A percentile compares a stretch with the other conserved stretches of the same genome.
Conservation (phyloP, 2,888 invertebrate species). For the Penaeus monodon region DNA sequence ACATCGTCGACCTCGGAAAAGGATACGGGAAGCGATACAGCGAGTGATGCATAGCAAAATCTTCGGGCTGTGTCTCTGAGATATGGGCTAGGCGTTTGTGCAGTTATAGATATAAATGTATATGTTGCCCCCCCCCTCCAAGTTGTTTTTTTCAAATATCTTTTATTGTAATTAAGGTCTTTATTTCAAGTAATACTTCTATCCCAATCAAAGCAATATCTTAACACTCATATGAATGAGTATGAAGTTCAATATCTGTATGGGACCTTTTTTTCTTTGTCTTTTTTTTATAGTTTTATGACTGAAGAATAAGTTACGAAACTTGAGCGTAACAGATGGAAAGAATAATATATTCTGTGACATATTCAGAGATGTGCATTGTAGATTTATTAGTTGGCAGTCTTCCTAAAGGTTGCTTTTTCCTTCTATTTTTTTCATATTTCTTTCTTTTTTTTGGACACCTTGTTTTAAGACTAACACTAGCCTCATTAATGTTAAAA, state of each 20-base stretch:
- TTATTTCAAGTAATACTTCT: neutral
- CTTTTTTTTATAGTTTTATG: neutral
- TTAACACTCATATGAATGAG: neutral
- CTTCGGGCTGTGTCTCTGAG: neutral
- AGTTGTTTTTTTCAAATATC: neutral
- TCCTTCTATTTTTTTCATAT: too few relatives aligned
- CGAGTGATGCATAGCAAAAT: constrained; percentile 43
- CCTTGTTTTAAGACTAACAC: neutral
- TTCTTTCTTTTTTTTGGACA: too few relatives aligned
- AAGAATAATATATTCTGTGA: too few relatives aligned
- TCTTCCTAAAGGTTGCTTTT: too few relatives aligned
- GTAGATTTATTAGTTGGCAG: too few relatives aligned
- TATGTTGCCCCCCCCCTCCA: neutral
- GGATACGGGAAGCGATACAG: constrained; percentile 48
- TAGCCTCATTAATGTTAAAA: constrained; percentile 24
- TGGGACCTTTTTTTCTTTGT: neutral
- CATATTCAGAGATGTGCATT: too few relatives aligned
- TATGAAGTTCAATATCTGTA: neutral
- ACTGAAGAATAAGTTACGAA: too few relatives aligned
- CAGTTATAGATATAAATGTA: neutral
- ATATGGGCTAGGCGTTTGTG: too few relatives aligned
- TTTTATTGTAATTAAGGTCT: neutral
- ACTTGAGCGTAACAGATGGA: too few relatives aligned
- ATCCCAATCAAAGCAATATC: neutral
- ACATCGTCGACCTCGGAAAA: constrained; percentile 55